Evolutionary conservation across 2,888 invertebrate genomes (phyloP).

Genomic region (Galerucella nymphaeae): DNA sequence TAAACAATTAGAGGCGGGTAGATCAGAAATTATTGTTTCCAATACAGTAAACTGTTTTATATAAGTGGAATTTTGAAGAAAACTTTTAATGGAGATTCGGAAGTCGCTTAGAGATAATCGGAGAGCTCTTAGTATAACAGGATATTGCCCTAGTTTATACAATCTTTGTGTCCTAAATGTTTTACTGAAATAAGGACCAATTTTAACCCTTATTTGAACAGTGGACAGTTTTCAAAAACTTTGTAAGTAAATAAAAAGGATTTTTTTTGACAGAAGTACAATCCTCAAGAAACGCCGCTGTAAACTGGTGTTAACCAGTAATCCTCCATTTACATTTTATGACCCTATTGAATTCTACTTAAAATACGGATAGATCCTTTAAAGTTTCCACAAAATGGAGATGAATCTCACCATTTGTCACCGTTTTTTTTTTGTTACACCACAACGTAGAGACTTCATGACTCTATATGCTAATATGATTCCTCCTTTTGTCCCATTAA

Average conservation of each 20-base stretch:
- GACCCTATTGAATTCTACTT: slow-evolving; percentile 2
- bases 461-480: not conserved
- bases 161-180: too few relatives aligned
- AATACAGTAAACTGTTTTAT: not conserved
- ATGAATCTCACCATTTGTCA: not conserved
- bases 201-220: too few relatives aligned
- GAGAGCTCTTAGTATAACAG: not conserved
- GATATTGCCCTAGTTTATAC: too few relatives aligned
- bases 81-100: not conserved
- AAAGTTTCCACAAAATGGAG: not conserved
- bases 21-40: slow-evolving; percentile 6
- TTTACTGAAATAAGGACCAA: too few relatives aligned
- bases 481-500: not conserved
- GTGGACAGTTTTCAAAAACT: too few relatives aligned
- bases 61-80: slow-evolving; percentile 1
- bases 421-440: not conserved
- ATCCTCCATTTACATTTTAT: slow-evolving; percentile 4
- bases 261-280: too few relatives aligned
- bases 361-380: not conserved
- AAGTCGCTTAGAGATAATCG: not conserved
- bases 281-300: not conserved
- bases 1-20: slow-evolving; percentile 7
- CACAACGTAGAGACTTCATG: not conserved
- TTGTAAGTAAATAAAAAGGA: too few relatives aligned
- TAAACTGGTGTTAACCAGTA: not conserved